Conservation (phyloP, 2,888 invertebrate genomes). For the Congeria kusceri region DNA sequence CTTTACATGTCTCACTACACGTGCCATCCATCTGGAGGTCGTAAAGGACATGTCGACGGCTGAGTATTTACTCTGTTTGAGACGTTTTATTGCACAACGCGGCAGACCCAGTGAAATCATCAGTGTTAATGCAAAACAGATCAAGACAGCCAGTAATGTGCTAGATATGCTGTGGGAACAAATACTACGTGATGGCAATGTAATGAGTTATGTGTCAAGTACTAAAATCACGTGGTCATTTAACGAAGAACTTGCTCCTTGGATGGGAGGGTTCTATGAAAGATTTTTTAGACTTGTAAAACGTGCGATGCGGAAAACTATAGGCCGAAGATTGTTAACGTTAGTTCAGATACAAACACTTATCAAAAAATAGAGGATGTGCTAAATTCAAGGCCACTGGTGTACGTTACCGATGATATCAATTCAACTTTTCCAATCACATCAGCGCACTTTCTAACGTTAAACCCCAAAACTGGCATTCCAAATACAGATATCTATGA, state of each 20-base stretch:
- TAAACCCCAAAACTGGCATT: slow-evolving; percentile 38
- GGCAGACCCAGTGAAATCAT: slow-evolving; percentile 11
- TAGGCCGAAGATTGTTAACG: slow-evolving; percentile 26
- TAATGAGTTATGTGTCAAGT: slow-evolving; percentile 22
- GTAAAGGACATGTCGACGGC: slow-evolving; percentile 22
- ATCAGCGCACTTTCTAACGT: slow-evolving; percentile 31
- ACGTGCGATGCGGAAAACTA: slow-evolving; percentile 38
- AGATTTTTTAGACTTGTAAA: slow-evolving; percentile 45
- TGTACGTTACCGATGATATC: slow-evolving; percentile 47
- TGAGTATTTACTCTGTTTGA: slow-evolving; percentile 20
- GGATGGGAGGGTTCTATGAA: slow-evolving; percentile 52
- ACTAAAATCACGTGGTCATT: slow-evolving; percentile 29
- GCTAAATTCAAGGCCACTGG: slow-evolving; percentile 39
- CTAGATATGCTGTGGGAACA: slow-evolving; percentile 16
- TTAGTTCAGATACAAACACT: slow-evolving; percentile 32
- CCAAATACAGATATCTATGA: slow-evolving; percentile 21
- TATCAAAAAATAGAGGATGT: slow-evolving; percentile 43
- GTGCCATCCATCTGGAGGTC: slow-evolving; percentile 38
- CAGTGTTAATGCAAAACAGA: slow-evolving; percentile 37
- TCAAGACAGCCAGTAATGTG: slow-evolving; percentile 25
- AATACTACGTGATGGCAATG: slow-evolving; percentile 15
- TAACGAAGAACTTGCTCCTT: slow-evolving; percentile 44
- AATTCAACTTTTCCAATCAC: slow-evolving; percentile 38
- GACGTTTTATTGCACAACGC: slow-evolving; percentile 28
- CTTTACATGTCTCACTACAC: slow-evolving; percentile 33